A percentile compares a stretch with the other conserved stretches of the same genome.
phyloP scores from a whole-genome alignment of 2,888 invertebrate species.

The Cyrtodaria siliqua region DNA sequence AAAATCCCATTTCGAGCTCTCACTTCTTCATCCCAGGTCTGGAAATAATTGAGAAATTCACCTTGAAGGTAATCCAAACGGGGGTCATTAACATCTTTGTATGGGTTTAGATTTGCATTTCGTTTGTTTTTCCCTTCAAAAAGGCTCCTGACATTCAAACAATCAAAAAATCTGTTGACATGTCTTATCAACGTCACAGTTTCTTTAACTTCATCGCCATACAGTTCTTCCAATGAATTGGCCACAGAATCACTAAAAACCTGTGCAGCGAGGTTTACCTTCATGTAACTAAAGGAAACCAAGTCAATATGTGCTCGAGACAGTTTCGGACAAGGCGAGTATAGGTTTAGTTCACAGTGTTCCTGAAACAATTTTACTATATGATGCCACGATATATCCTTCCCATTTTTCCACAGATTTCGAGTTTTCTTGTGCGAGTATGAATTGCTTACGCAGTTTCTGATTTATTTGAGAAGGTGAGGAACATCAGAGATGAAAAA shows the following conservation, averaged over 20 bases:
- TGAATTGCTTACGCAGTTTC: conserved; percentile 63
- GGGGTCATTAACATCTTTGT: conserved; percentile 3
- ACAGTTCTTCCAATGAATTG: conserved; percentile 1
- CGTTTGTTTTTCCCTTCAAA: conserved; percentile 28
- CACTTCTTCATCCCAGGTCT: no score
- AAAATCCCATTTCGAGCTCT: no score
- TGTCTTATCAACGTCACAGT: conserved; percentile 41
- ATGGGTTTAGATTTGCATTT: conserved; percentile 12
- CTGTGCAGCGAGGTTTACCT: conserved; percentile 12
- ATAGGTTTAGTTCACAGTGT: conserved; percentile 28
- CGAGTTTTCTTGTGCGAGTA: conserved; percentile 46
- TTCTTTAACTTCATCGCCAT: conserved; percentile 20
- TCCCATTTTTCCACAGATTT: conserved; percentile 49
- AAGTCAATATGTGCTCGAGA: conserved; percentile 38
- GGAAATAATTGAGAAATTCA: no score
- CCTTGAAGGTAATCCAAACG: conserved; percentile 21
- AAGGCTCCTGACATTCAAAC: conserved; percentile 21
- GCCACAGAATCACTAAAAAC: background rate
- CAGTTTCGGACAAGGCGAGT: conserved; percentile 38
- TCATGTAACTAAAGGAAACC: conserved; percentile 2
- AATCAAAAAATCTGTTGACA: conserved; percentile 48
- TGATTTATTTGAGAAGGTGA: conserved; percentile 54
- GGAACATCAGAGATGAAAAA: conserved; percentile 58
- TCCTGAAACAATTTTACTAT: conserved; percentile 51
- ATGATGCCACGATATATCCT: conserved; percentile 59